phyloP scores from a whole-genome alignment of 37 sponge, comb jelly and placozoan species.

The Oscarella lobularis region DNA sequence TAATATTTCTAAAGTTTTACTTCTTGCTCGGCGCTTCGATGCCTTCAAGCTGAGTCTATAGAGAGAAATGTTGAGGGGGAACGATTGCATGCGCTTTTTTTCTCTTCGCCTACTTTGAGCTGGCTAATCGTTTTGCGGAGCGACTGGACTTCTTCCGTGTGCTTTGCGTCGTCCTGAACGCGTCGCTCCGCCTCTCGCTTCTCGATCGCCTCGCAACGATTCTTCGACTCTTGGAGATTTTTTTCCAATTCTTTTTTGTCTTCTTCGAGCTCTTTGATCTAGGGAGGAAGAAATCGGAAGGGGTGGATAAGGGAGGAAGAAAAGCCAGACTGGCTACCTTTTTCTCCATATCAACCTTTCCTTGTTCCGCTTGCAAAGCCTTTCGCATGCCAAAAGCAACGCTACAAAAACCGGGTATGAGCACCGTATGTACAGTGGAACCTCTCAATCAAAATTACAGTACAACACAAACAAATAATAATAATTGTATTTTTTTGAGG shows the following conservation, averaged over 20 bases:
- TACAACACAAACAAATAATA: background rate
- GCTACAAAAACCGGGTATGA: no score
- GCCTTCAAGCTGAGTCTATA: conserved; percentile 88
- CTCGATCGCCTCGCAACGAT: conserved; percentile 90
- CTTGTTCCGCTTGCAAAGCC: conserved; percentile 95
- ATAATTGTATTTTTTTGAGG: background rate
- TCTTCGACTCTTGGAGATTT: conserved; percentile 65
- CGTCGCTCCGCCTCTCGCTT: conserved; percentile 88
- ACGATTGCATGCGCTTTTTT: background rate
- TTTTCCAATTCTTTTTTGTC: conserved; percentile 76
- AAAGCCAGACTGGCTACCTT: background rate
- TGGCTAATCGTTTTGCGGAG: conserved; percentile 92
- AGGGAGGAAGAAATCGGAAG: background rate
- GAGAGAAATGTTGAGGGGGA: background rate
- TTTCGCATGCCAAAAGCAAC: conserved; percentile 98
- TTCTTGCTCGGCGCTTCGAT: conserved; percentile 92
- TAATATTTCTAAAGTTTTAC: conserved; percentile 20
- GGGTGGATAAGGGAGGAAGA: no score
- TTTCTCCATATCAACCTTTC: conserved; percentile 85
- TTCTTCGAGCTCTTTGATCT: conserved; percentile 42
- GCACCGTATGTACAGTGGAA: background rate
- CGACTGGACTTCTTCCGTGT: conserved; percentile 84
- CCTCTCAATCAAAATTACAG: background rate
- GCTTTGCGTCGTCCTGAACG: conserved; percentile 88
- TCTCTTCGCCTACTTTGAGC: conserved; percentile 35